Percentiles rank a stretch among this genome's conserved stretches.
Conservation (phyloP, 2,113 vertebrate species). For the Notechis scutatus region DNA sequence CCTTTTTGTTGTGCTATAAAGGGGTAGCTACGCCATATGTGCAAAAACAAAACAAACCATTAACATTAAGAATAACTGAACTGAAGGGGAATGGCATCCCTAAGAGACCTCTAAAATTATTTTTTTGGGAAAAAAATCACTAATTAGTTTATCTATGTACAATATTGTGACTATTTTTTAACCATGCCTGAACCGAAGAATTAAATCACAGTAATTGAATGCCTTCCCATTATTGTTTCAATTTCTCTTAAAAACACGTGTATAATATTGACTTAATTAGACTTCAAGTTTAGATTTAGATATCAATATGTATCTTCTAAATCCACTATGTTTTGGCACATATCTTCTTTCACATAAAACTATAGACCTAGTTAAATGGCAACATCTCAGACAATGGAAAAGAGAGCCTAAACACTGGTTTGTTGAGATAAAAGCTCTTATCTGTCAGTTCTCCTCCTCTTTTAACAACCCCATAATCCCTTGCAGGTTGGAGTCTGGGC, state of each 20-base stretch:
- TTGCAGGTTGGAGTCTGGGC: too few relatives aligned
- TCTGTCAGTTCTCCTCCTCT: neutral
- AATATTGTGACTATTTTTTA: neutral
- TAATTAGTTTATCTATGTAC: neutral
- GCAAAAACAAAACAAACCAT: neutral
- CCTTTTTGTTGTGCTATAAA: neutral
- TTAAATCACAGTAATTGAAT: neutral
- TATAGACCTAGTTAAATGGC: neutral
- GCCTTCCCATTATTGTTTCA: neutral
- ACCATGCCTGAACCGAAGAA: neutral
- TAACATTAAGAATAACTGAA: constrained; percentile 1
- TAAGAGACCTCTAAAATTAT: neutral
- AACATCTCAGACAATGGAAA: neutral
- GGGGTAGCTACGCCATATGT: neutral
- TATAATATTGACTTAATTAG: neutral
- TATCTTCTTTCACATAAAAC: neutral
- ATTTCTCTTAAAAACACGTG: neutral
- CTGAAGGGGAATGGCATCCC: neutral
- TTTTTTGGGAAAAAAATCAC: neutral
- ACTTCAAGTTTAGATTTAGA: neutral
- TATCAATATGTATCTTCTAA: neutral
- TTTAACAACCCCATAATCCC: too few relatives aligned
- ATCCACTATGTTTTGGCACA: neutral
- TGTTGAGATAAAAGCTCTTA: neutral
- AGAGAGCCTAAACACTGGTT: neutral